Percentiles rank a stretch among this genome's conserved stretches.
Evolutionary conservation across 2,888 invertebrate genomes (phyloP).

Genomic region (Phortica okadai): DNA sequence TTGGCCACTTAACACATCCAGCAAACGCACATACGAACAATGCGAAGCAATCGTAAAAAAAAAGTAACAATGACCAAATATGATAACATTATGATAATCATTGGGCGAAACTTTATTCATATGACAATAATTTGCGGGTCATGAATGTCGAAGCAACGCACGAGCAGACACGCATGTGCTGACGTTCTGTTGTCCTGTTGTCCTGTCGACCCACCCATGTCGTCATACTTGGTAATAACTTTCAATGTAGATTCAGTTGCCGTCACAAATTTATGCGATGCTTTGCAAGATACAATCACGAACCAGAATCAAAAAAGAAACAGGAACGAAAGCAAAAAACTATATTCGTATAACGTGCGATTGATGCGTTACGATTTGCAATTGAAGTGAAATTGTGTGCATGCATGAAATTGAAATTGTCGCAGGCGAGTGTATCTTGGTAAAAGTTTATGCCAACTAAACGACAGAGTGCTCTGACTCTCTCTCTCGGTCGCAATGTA

Average conservation of each 20-base stretch:
- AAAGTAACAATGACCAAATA: neutral
- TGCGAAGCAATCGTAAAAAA: neutral
- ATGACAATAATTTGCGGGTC: conserved; percentile 52
- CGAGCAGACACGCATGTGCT: neutral
- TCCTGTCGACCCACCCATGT: neutral
- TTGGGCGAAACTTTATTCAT: conserved; percentile 15
- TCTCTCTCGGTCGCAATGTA: neutral
- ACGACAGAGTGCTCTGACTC: neutral
- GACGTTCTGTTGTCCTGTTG: neutral
- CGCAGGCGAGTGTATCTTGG: neutral
- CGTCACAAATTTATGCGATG: conserved; percentile 23
- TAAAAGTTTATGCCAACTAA: neutral
- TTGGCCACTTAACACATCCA: neutral
- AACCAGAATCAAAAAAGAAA: neutral
- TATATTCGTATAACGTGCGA: conserved; percentile 12
- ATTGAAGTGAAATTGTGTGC: conserved; percentile 58
- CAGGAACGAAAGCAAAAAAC: neutral
- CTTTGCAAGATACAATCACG: neutral
- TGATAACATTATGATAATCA: conserved; percentile 29
- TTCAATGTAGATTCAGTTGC: no score
- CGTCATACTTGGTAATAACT: no score
- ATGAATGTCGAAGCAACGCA: conserved; percentile 49
- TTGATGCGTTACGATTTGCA: conserved; percentile 29
- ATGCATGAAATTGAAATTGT: conserved; percentile 26
- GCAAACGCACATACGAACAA: neutral